Evolutionary conservation across 2,797 vertebrate species (phyloP).

Genomic region (Propithecus perrieri): DNA sequence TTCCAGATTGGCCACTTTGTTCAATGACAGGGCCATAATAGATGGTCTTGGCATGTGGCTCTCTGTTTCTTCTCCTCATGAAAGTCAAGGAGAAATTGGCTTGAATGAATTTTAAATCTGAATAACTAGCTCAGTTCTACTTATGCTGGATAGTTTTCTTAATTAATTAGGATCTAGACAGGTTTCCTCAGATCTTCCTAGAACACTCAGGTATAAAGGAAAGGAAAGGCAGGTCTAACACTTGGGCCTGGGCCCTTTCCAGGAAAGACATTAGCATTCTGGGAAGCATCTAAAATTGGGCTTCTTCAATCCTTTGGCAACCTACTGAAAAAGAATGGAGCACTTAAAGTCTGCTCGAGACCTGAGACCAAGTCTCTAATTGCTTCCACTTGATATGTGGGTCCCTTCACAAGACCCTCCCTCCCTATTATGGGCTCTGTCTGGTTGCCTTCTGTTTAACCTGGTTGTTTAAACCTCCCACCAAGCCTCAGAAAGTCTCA

Average conservation of each 20-base stretch:
- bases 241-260: neutral
- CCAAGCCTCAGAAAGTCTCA: neutral
- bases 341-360: neutral
- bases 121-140: neutral
- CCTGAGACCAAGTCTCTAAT: neutral
- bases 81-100: neutral
- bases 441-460: neutral
- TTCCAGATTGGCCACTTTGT: neutral
- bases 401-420: neutral
- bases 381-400: neutral
- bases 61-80: neutral
- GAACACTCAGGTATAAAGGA: neutral
- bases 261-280: neutral
- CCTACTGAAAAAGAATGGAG: neutral
- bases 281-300: neutral
- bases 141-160: neutral
- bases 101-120: neutral
- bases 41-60: neutral
- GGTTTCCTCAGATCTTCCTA: neutral
- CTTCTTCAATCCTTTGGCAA: neutral
- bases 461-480: neutral
- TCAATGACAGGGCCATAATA: neutral
- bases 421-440: neutral
- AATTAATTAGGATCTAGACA: neutral
- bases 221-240: neutral